Conservation (phyloP, 1,140 invertebrate genomes). For the Pentalonia nigronervosa region DNA sequence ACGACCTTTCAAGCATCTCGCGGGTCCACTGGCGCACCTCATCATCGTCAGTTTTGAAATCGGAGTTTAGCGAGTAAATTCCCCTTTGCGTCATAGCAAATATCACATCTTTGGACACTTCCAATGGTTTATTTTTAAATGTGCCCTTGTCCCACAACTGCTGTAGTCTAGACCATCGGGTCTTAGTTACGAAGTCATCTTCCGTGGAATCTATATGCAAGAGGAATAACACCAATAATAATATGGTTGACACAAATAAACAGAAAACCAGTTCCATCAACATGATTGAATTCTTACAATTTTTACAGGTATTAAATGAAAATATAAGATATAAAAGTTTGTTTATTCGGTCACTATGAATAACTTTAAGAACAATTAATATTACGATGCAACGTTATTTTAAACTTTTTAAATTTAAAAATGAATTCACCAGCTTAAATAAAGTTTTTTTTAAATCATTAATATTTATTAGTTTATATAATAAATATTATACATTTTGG, state of each 20-base stretch:
- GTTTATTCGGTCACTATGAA: background rate
- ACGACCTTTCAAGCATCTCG: background rate
- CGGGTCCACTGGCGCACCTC: background rate
- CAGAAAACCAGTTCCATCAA: background rate
- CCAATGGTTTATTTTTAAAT: background rate
- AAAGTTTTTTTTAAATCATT: too few relatives aligned
- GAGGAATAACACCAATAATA: background rate
- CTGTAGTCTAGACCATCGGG: background rate
- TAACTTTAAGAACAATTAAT: background rate
- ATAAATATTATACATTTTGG: too few relatives aligned
- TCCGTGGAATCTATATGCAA: background rate
- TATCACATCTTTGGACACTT: background rate
- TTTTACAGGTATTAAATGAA: background rate
- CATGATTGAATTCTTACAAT: background rate
- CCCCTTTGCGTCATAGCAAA: background rate
- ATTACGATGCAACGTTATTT: background rate
- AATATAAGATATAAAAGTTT: background rate
- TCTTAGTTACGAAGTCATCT: background rate
- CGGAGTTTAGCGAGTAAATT: background rate
- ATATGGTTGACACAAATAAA: background rate
- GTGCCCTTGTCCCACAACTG: background rate
- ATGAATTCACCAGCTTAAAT: too few relatives aligned
- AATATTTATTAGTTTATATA: too few relatives aligned
- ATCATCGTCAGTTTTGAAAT: background rate
- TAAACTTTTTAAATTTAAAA: too few relatives aligned